Evolutionary conservation across 2,888 invertebrate species (phyloP).

Genomic region (Oxyscelio sp.): DNA sequence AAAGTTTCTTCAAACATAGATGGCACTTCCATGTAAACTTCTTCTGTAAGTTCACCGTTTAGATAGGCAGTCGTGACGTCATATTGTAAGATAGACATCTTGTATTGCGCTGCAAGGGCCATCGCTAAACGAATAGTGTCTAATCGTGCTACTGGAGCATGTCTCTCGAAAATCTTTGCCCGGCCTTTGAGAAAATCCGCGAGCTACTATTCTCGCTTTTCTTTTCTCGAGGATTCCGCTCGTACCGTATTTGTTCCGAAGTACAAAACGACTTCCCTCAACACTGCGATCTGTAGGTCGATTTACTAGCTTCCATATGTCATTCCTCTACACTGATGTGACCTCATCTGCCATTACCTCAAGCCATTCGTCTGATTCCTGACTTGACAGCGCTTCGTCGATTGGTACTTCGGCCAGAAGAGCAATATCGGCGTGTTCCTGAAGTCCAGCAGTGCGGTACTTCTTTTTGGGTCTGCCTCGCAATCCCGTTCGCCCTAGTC

Average conservation of each 20-base stretch:
- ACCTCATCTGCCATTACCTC: constrained; percentile 26
- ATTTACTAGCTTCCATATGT: constrained; percentile 21
- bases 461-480: neutral
- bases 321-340: constrained; percentile 5
- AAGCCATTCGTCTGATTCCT: constrained; percentile 70
- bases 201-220: constrained; percentile 36
- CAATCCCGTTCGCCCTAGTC: neutral
- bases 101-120: neutral
- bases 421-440: neutral
- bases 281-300: constrained; percentile 23
- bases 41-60: neutral
- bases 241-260: neutral
- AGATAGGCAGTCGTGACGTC: constrained; percentile 23
- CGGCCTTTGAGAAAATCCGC: constrained; percentile 22
- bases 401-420: neutral
- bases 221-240: neutral
- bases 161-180: constrained; percentile 31
- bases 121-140: neutral
- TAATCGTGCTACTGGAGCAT: constrained; percentile 22
- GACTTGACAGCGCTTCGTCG: neutral
- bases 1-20: neutral
- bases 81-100: neutral
- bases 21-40: neutral
- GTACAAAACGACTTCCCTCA: constrained; percentile 13
- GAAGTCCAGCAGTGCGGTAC: neutral